Percentiles rank a stretch among this genome's conserved stretches.
phyloP scores from a whole-genome alignment of 2,113 vertebrate species.

The Podarcis raffonei region DNA sequence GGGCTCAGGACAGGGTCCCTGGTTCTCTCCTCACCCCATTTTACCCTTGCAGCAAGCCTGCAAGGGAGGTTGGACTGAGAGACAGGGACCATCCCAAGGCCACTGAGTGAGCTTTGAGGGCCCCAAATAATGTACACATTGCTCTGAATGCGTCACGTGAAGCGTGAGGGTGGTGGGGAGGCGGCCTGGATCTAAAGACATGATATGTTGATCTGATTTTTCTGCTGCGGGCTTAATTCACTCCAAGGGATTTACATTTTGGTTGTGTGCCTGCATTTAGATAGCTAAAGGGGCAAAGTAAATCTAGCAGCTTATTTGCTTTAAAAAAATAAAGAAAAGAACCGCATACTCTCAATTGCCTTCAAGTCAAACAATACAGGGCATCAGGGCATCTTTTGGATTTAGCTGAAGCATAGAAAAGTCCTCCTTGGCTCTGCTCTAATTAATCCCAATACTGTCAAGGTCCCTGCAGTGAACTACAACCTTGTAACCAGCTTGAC shows the following conservation, averaged over 20 bases:
- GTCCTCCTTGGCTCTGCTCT: constrained; percentile 49
- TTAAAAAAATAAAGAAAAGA: background rate
- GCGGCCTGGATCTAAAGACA: background rate
- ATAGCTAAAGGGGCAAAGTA: constrained; percentile 27
- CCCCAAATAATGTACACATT: too few species aligned
- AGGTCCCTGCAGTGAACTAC: constrained; percentile 47
- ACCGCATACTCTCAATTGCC: constrained; percentile 21
- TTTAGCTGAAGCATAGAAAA: constrained; percentile 54
- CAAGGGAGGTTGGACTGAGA: too few species aligned
- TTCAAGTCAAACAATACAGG: constrained; percentile 51
- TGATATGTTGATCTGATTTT: background rate
- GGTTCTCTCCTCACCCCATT: too few species aligned
- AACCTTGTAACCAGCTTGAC: constrained; percentile 64
- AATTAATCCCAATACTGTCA: constrained; percentile 64
- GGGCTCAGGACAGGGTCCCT: too few species aligned
- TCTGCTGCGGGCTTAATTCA: background rate
- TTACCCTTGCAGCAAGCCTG: too few species aligned
- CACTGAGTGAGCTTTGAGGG: background rate
- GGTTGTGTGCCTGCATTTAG: background rate
- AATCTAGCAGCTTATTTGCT: constrained; percentile 34
- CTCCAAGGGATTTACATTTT: background rate
- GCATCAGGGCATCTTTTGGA: constrained; percentile 50
- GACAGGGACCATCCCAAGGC: too few species aligned
- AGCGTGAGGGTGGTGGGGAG: too few species aligned
- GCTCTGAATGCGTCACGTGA: too few species aligned